Evolutionary conservation across 2,797 vertebrate genomes (phyloP).

Genomic region (Monodelphis domestica): DNA sequence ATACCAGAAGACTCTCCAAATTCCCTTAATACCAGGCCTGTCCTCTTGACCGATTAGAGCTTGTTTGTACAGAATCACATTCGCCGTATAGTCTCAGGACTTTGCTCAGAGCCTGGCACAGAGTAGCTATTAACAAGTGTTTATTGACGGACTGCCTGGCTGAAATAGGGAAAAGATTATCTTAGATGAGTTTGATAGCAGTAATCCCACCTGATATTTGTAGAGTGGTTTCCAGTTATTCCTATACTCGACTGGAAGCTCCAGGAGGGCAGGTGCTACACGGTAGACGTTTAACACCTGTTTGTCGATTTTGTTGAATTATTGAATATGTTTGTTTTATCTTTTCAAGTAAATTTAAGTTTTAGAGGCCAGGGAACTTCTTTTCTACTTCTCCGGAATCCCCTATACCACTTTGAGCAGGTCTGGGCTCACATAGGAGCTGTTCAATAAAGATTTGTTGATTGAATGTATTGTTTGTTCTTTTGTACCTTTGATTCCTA

Average conservation of each 20-base stretch:
- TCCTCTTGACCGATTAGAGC: no score
- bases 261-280: no score
- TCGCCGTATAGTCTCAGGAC: not conserved
- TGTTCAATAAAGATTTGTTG: not conserved
- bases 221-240: not conserved
- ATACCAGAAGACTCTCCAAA: no score
- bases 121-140: not conserved
- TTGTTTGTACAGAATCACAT: no score
- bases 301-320: slow-evolving; percentile 5
- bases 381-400: no score
- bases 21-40: no score
- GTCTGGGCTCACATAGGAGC: not conserved
- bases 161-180: not conserved
- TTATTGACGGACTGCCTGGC: not conserved
- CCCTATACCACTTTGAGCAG: no score
- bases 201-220: not conserved
- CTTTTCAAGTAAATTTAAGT: not conserved
- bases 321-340: not conserved
- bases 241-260: no score
- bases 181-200: slow-evolving; percentile 4
- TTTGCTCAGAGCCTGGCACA: not conserved
- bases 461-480: not conserved
- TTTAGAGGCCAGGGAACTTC: not conserved
- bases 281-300: not conserved
- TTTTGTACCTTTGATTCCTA: slow-evolving; percentile 44